Evolutionary conservation across 2,113 vertebrate genomes (phyloP), one percentile per base, ranked within the genome.

Genomic region (Gopherus evgoodei): DNA sequence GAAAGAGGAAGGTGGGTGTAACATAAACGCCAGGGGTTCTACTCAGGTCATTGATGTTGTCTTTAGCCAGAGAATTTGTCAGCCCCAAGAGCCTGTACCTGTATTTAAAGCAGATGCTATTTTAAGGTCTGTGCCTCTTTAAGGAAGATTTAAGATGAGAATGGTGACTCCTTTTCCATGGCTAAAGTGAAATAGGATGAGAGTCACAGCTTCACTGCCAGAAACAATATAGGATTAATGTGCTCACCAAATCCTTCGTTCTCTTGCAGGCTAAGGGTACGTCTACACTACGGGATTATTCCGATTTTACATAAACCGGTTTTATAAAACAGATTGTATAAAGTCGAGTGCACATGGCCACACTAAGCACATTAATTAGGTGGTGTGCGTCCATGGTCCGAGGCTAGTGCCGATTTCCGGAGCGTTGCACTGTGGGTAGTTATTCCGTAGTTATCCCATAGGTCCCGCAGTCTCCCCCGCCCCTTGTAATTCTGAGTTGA

Each of bases 181-280:
- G 50, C 22, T 44, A 11, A 76, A 25, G 24, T 76, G 42, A 44
- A 76, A 65, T 72, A 8, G n/a, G 13, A 21, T 0, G 1, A 62
- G 42, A 3, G 4, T 27, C 57, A 54, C 50, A 25, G 80, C n/a
- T 38, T 90, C 2, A 0, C 38, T 86, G 5, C 50, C 21, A n/a
- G 47, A 54, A 81, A 3, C 11, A 6, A 9, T 44, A 24, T 47
- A 1, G 24, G 27, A 1, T 8, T n/a, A 56, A n/a, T 1, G 0
- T 22, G 1, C 1, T 90, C 35, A 35, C 44, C 5, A 6, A 0
- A 0, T 35, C 5, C 54, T 95, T 90, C 94, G 79, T 12, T 97
- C 13, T 92, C 83, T 93, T 97, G 86, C 96, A 99, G 99, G 97
- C 95, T 42, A 98, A 42, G 42, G 42, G 42, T 42, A 42, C 42